Evolutionary conservation across 2,797 vertebrate genomes (phyloP).

Genomic region (Lateolabrax maculatus): DNA sequence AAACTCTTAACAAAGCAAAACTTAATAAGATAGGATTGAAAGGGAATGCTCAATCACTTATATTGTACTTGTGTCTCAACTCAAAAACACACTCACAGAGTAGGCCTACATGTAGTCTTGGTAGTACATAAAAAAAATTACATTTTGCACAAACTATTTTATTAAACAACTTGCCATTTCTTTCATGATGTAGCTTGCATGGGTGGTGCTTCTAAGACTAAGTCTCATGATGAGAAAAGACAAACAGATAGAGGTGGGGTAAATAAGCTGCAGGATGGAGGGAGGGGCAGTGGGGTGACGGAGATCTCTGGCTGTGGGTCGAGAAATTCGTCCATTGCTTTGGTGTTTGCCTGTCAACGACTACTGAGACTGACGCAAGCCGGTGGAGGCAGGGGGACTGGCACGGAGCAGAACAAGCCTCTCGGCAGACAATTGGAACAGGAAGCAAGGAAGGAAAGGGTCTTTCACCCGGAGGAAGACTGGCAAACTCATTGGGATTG

Average conservation of each 20-base stretch:
- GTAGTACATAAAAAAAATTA: not conserved
- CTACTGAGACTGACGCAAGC: constrained; percentile 64
- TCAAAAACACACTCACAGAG: not conserved
- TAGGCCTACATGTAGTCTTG: not conserved
- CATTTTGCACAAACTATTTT: not conserved
- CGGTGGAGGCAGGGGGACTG: constrained; percentile 72
- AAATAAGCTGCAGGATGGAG: not conserved
- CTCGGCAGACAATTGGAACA: constrained; percentile 79
- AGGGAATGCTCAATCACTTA: constrained; percentile 54
- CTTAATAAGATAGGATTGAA: not conserved
- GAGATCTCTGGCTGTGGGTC: constrained; percentile 29
- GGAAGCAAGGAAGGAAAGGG: constrained; percentile 83
- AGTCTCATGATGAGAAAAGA: not conserved
- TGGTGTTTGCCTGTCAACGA: constrained; percentile 48
- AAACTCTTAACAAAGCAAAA: not conserved
- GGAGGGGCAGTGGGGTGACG: constrained; percentile 35
- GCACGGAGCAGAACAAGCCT: constrained; percentile 73
- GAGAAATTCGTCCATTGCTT: constrained; percentile 41
- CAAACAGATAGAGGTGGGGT: not conserved
- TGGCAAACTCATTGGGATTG: constrained; percentile 78
- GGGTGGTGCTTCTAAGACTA: not conserved
- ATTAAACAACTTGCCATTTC: not conserved
- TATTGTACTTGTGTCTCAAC: constrained; percentile 53
- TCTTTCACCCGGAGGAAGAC: constrained; percentile 80
- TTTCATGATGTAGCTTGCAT: not conserved